Evolutionary conservation across 2,888 invertebrate species (phyloP).

Genomic region (Oligia latruncula): DNA sequence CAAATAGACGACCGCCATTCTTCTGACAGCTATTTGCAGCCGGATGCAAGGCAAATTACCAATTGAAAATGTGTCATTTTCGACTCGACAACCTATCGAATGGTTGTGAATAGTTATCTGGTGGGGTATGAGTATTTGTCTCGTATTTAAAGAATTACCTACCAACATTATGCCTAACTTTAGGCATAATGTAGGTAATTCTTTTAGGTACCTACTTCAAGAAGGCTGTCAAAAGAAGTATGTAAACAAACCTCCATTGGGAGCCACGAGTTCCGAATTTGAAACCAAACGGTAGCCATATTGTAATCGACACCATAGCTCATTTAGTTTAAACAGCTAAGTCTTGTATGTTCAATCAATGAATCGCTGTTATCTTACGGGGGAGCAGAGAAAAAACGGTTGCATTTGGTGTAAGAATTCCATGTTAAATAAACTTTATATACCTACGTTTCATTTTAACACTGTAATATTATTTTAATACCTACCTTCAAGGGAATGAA

Average conservation of each 20-base stretch:
- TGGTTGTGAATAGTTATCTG: background rate
- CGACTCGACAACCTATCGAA: background rate
- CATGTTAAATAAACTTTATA: background rate
- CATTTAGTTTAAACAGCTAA: slow-evolving; percentile 12
- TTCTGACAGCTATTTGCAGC: background rate
- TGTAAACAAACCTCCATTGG: background rate
- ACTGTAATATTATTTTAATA: background rate
- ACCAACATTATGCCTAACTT: no score
- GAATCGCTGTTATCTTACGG: slow-evolving; percentile 8
- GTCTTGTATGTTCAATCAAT: slow-evolving; percentile 19
- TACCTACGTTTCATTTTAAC: background rate
- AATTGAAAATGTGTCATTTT: background rate
- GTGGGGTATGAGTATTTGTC: background rate
- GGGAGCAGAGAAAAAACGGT: background rate
- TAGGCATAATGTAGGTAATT: no score
- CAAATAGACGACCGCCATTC: background rate
- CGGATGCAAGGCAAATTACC: background rate
- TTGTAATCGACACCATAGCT: slow-evolving; percentile 43
- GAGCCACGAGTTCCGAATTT: slow-evolving; percentile 6
- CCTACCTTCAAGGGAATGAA: background rate
- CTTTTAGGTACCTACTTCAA: background rate
- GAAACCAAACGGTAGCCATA: slow-evolving; percentile 35
- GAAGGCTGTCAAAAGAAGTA: background rate
- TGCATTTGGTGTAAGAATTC: background rate
- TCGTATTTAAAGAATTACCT: no score